Percentiles rank a stretch among this genome's conserved stretches.
Evolutionary conservation across 1,140 invertebrate genomes (phyloP).

Genomic region (Dreissena rostriformis): DNA sequence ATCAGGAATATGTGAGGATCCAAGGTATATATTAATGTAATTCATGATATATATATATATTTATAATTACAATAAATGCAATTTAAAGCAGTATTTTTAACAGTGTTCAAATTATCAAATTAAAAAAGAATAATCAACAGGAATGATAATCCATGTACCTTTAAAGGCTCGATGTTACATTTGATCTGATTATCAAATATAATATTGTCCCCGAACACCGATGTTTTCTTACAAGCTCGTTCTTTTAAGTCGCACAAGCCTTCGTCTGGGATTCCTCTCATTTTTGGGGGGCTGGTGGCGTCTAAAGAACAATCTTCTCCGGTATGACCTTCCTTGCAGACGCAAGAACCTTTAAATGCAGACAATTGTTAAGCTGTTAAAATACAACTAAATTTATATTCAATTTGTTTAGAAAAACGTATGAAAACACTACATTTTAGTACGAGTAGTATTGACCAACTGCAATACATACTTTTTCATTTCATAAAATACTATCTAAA

Average conservation of each 20-base stretch:
- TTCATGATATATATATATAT: no score
- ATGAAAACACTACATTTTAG: neutral
- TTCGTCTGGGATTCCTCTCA: conserved; percentile 16
- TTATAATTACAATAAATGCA: no score
- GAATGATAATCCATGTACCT: neutral
- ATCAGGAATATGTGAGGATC: no score
- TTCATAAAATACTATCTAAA: neutral
- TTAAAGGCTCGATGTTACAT: neutral
- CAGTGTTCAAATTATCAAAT: neutral
- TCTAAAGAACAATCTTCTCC: conserved; percentile 14
- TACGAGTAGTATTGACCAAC: no score
- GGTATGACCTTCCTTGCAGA: neutral
- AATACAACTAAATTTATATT: neutral
- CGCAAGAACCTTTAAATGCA: neutral
- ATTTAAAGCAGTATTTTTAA: neutral
- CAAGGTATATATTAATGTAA: neutral
- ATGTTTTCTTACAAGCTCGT: conserved; percentile 13
- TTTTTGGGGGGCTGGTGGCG: neutral
- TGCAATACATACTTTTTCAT: no score
- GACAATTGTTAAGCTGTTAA: neutral
- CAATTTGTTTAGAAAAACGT: neutral
- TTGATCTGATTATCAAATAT: neutral
- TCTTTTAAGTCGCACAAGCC: conserved; percentile 9
- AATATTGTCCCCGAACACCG: conserved; percentile 14
- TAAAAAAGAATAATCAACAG: neutral